Evolutionary conservation across 1,140 invertebrate genomes (phyloP), one percentile per base, ranked within the genome.

Genomic region (Melipona quadrifasciata): DNA sequence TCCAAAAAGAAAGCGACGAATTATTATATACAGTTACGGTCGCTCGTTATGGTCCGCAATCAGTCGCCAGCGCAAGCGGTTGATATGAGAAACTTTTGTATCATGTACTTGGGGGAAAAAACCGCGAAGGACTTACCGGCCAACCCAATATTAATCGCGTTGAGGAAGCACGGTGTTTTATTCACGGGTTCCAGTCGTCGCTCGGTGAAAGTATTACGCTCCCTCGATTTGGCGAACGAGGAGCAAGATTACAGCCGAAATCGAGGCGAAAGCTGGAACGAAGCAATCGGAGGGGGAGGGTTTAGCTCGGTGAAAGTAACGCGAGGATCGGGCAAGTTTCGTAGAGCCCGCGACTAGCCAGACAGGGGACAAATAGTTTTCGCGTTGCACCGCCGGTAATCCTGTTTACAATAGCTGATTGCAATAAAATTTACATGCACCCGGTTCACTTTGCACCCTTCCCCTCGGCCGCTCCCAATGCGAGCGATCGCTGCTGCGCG

Each of bases 331-430:
- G 31, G 16, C 21, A 71, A 87, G 72, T 84, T 88, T 85, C 86
- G 77, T 61, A 72, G 72, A 61, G 53, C 4, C 34, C 65, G 65
- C 68, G 84, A 83, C 87, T 80, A 53, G 53, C 53, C 39, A 71
- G 87, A 34, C 72, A 70, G 61, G 83, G 61, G 82, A 80, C 73
- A 76, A 79, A 85, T 86, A 86, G 88, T 89, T 86, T 89, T 81
- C 76, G 31, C 87, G 68, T 84, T 55, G 80, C 87, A 61, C 65
- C 76, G 80, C 31, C 79, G 80, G 67, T 90, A 90, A 90, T 90
- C 82, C 89, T 90, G 89, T 90, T 90, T 90, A 90, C 89, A 89
- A 90, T 90, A 87, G 89, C 86, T 89, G 89, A 90, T 90, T 89
- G 89, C 89, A 87, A 89, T 90, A 90, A 90, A 90, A 90, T 89